These are phyloP conservation scores for Bothrops jararaca DNA, from an alignment of 2,113 vertebrate genomes.

Conservation along the genomic window DNA sequence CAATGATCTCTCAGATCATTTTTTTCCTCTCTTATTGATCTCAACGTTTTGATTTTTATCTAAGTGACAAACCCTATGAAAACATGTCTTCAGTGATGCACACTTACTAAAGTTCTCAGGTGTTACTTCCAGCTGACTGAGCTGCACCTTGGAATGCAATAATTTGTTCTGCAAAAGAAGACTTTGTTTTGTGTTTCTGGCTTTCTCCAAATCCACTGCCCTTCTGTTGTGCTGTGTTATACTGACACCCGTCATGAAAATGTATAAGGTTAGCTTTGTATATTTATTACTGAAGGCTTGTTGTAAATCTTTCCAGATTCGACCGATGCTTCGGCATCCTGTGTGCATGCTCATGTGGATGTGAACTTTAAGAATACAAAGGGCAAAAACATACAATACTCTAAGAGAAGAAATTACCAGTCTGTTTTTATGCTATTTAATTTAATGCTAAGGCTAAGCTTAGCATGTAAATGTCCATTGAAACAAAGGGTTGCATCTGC, in stretches of 20 bases:
- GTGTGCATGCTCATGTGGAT: background rate
- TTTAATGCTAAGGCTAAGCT: background rate
- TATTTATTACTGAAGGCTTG: constrained; percentile 1
- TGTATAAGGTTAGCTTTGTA: background rate
- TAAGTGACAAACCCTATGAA: background rate
- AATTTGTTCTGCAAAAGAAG: background rate
- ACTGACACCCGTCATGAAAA: background rate
- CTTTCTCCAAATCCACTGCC: background rate
- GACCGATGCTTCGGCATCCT: background rate
- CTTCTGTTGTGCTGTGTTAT: background rate
- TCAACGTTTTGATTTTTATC: background rate
- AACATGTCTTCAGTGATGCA: background rate
- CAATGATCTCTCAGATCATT: background rate
- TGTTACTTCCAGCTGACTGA: background rate
- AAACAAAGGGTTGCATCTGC: background rate
- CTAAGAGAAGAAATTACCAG: background rate
- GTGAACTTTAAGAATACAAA: background rate
- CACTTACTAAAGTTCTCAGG: background rate
- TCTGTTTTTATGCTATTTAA: background rate
- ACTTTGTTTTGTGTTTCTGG: background rate
- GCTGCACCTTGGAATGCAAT: background rate
- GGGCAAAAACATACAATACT: background rate
- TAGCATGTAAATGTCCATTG: background rate
- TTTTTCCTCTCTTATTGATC: background rate
- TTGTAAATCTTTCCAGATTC: constrained; percentile 4